phyloP scores from a whole-genome alignment of 2,113 vertebrate genomes.

The Epinephelus lanceolatus region DNA sequence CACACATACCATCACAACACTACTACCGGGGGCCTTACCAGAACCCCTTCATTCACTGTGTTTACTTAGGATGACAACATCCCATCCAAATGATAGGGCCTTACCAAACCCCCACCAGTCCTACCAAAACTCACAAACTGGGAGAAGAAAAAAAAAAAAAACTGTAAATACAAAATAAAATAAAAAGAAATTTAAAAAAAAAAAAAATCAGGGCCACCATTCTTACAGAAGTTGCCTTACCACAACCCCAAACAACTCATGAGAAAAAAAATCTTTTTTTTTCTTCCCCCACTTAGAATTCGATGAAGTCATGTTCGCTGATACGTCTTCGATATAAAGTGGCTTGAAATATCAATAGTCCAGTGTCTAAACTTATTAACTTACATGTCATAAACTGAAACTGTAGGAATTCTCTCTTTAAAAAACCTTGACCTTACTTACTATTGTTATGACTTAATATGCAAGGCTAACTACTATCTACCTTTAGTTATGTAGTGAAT shows the following conservation, averaged over 20 bases:
- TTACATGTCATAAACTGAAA: constrained; percentile 5
- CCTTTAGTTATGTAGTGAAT: constrained; percentile 40
- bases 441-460: background rate
- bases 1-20: constrained; percentile 40
- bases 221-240: constrained; percentile 39
- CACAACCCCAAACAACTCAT: constrained; percentile 35
- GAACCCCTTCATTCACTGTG: constrained; percentile 62
- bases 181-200: background rate
- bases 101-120: constrained; percentile 81
- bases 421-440: constrained; percentile 2
- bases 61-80: constrained; percentile 53
- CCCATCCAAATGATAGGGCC: constrained; percentile 70
- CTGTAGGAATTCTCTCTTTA: background rate
- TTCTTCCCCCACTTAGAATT: background rate
- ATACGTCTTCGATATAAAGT: constrained; percentile 17
- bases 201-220: background rate
- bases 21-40: constrained; percentile 80
- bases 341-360: constrained; percentile 12
- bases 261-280: background rate
- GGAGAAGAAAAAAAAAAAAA: background rate
- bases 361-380: constrained; percentile 5
- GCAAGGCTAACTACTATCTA: constrained; percentile 18
- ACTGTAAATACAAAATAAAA: background rate
- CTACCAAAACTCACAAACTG: constrained; percentile 57
- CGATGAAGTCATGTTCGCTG: constrained; percentile 25